Base-by-base conservation (phyloP, 2,888 invertebrate species). In the Lepidocyrtoides sp. region DNA sequence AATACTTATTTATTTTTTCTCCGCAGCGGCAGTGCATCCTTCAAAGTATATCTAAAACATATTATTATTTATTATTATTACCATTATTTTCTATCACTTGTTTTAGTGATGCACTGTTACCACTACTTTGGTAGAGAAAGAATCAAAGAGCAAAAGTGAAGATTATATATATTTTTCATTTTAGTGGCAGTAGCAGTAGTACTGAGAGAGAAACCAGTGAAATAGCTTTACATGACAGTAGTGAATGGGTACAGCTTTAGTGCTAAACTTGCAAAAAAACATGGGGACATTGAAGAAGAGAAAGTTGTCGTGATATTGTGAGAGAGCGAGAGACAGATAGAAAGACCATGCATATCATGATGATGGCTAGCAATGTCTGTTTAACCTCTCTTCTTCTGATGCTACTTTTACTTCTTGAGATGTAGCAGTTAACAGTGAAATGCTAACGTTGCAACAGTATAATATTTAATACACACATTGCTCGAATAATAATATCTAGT, bases 161-260 rank as follows among this genome's bases (percentile, higher is more conserved):
- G 48, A n/a, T 60, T 82, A 12, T 79, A 63, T 83, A 60, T 36
- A 36, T 36, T 41, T 82, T 57, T 63, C 26, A 23, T n/a, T n/a
- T n/a, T n/a, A n/a, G n/a, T n/a, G n/a, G n/a, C n/a, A 36, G 7
- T 4, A 36, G 14, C 63, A 44, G 48, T 48, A 26, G 44, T 41
- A 10, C 60, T 79, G 60, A 44, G 26, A 83, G 69, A 69, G 51
- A 85, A 85, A 83, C 54, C 26, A 54, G 54, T 29, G 17, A 83
- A 60, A 75, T 85, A 26, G 36, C 48, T 86, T 48, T 63, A 57
- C 57, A 86, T 77, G 86, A 86, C 86, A 86, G 86, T 86, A 77
- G 86, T 86, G 77, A 86, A 86, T 84, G 48, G 66, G 5, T 82
- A 82, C 82, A 60, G 36, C 20, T 41, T 60, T 82, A 60, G 10